Base-by-base conservation (phyloP, 2,797 vertebrate species). In the Eospalax fontanierii region DNA sequence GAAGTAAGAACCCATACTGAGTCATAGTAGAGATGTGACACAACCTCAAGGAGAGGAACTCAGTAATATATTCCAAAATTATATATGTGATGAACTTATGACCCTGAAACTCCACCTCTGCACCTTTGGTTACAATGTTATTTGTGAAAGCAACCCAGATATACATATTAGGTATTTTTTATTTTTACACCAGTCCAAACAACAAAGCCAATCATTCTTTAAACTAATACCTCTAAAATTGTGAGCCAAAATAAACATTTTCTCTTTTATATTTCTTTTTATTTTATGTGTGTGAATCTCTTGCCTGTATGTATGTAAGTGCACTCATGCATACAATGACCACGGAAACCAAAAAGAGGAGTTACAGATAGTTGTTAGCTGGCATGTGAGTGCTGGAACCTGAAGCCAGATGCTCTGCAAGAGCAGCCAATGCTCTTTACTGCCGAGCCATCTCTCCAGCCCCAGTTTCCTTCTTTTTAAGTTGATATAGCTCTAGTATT, bases 121-220 rank as follows among this genome's bases (percentile, higher is more conserved):
- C 11, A 63, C 40, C 82, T 87, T 74, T 70, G 30, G 78, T 40
- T 92, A 19, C 35, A 75, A 63, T 35, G 5, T 93, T 90, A 35
- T 93, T 92, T 87, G 81, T 92, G n/a, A 79, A 79, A 96, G 68
- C 35, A 93, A 88, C 70, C 21, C 43, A 87, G 83, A 89, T 91
- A 90, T 75, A 73, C 33, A 59, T 84, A 73, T 65, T n/a, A 12
- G 4, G 24, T 8, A 16, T 3, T 76, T 50, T 68, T 6, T 18
- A 18, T 35, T 75, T 76, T 76, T 76, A 30, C 26, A 75, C 35
- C 57, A 46, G 46, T 9, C 40, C 57, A 54, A 73, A 63, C 19
- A 80, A 19, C 14, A 81, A 79, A 6, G n/a, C 79, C 40, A 88
- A 33, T 73, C 22, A 33, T 28, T 65, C 46, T 21, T 87, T 88